Base-by-base conservation (phyloP, 1,140 invertebrate species). In the Plectus sambesii region DNA sequence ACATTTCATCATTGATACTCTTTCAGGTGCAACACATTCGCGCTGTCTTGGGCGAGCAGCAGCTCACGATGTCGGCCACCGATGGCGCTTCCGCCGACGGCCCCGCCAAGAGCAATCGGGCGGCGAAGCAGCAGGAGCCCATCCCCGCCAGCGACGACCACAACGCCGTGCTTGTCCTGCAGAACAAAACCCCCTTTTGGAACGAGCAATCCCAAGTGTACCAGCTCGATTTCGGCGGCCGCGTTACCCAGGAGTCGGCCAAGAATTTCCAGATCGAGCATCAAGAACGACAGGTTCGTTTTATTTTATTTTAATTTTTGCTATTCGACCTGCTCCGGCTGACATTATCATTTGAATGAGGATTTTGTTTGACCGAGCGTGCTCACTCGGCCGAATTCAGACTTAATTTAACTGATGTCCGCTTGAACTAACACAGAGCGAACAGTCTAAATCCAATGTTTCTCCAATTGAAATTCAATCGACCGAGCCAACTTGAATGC, bases 201-300 rank as follows among this genome's bases (percentile, higher is more conserved):
- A 98, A 98, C 72, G 93, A 97, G 72, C 85, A 86, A 67, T 92
- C 85, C 68, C 92, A 98, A 72, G 93, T 98, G 4, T 98, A 98
- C 74, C 93, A 98, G 67, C 75, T 98, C 15, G 93, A 98, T 73
- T 98, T 97, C 76, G 92, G 92, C n/a, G 93, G 92, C 9, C 76
- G 93, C 60, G 93, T 98, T 20, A 98, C 92, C 0, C 92, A 97
- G 69, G 93, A 98, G 70, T 96, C 90, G 3, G 93, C 93, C 1
- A 98, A 98, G 72, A 98, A 98, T 74, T 98, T 98, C 70, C 93
- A 98, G 74, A 94, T 98, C 44, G 92, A 98, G 73, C 92, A 90
- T 67, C 79, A 86, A 61, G 87, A 85, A 30, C 90, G 88, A 75
- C 92, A 97, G 80, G 88, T 90, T 69, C 52, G 60, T 38, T 35